Conservation (phyloP, 2,113 vertebrate species). For the Malurus elegans region DNA sequence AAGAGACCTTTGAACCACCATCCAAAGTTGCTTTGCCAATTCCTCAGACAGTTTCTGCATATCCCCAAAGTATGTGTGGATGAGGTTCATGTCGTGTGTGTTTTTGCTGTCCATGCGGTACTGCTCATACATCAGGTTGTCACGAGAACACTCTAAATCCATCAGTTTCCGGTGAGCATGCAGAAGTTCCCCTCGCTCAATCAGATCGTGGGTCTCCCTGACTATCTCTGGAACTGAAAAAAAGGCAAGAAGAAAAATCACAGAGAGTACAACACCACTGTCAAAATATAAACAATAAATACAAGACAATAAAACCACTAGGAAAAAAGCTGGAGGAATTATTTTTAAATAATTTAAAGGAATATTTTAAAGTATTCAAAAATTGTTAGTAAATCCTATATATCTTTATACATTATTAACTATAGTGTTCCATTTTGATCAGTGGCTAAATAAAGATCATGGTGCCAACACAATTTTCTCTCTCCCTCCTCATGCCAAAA, state of each 20-base stretch:
- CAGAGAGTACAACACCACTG: neutral
- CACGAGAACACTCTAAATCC: constrained; percentile 93
- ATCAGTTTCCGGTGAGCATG: constrained; percentile 93
- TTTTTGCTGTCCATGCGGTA: constrained; percentile 95
- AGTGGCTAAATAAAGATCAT: neutral
- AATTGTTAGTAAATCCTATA: neutral
- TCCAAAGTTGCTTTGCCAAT: constrained; percentile 94
- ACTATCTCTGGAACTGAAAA: constrained; percentile 93
- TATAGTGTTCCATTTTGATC: neutral
- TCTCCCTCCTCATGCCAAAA: neutral
- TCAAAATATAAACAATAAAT: neutral
- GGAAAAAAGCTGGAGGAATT: neutral
- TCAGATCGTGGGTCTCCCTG: constrained; percentile 86
- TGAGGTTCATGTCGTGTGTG: constrained; percentile 90
- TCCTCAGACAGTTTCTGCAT: constrained; percentile 91
- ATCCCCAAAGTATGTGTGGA: constrained; percentile 89
- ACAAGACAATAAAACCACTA: neutral
- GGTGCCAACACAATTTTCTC: neutral
- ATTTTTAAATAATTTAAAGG: neutral
- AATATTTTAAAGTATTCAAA: neutral
- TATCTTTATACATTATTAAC: neutral
- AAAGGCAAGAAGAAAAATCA: neutral
- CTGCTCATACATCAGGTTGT: constrained; percentile 96
- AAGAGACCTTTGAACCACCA: constrained; percentile 91
- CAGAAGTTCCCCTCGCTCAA: constrained; percentile 87